A percentile compares a stretch with the other conserved stretches of the same genome.
phyloP scores from a whole-genome alignment of 2,888 invertebrate species.

The Eupithecia insigniata region DNA sequence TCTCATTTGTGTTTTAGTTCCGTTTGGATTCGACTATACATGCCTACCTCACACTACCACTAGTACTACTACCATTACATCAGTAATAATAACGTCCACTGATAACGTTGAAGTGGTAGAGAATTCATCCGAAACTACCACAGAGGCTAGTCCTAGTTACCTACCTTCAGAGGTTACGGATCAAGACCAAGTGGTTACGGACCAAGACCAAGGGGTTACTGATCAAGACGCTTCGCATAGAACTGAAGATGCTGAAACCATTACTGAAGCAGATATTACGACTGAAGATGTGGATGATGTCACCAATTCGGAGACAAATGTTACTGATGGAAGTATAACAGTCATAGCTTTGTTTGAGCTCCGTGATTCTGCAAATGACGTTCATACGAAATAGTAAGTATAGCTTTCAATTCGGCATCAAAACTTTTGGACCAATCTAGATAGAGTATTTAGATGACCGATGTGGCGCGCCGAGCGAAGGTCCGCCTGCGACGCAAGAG shows the following conservation, averaged over 20 bases:
- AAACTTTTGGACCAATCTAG: too few relatives aligned
- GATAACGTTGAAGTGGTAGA: neutral
- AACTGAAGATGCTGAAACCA: neutral
- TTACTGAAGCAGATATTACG: neutral
- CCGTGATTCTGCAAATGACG: neutral
- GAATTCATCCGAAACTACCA: neutral
- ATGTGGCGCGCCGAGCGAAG: too few relatives aligned
- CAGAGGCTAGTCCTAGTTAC: neutral
- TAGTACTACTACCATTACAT: neutral
- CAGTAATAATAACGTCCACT: neutral
- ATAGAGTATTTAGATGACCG: too few relatives aligned
- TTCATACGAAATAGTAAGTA: neutral
- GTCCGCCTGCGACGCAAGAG: too few relatives aligned
- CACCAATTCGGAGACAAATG: neutral
- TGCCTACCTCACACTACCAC: neutral
- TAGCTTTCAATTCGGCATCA: neutral
- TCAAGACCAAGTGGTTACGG: neutral
- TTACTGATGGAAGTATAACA: neutral
- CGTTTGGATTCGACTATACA: neutral
- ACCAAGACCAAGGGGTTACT: neutral
- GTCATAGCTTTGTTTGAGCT: neutral
- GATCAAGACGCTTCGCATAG: neutral
- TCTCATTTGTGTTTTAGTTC: neutral
- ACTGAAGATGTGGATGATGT: neutral
- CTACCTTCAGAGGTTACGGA: neutral